Base-by-base conservation (phyloP, 2,113 vertebrate genomes). In the Antigone vipio region DNA sequence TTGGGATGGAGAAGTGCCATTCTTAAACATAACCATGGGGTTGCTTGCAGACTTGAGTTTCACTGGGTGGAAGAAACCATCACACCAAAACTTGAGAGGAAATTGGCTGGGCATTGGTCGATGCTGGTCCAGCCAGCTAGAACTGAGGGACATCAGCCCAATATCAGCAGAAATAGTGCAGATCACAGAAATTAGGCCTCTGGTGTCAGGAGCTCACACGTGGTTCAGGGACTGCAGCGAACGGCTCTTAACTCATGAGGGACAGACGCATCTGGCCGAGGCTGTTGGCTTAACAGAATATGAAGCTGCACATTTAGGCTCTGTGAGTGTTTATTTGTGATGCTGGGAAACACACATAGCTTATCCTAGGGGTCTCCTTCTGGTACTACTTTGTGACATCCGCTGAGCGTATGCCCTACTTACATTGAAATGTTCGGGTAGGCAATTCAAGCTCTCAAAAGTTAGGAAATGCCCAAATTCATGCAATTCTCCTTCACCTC, bases 391-490 rank as follows among this genome's bases (percentile, higher is more conserved):
- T 85, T 2, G 1, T 86, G 60, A 78, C 42, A 92, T 63, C 71
- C 9, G 0, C 67, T 53, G 52, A 4, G 2, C 9, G 2, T 26
- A 29, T 75, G 45, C 35, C 73, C 64, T 78, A 44, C 32, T 83
- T 45, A 40, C 19, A 66, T 0, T 18, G 71, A 88, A 88, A 73
- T 42, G 38, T 78, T 60, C 2, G 8, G 34, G 27, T 63, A 60
- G 55, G 24, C 58, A 77, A 86, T 50, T 78, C 47, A 67, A 90
- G 73, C 80, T 85, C 84, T 62, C 76, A 49, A 62, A 92, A 93
- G 60, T 45, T 45, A 82, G 62, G 88, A 92, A 91, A 94, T 82
- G 42, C 66, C 86, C 92, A 72, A 91, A 93, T 72, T 63, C 60
- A 75, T n/a, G 66, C 42, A 58, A 63, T 60, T 91, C 56, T 92